A percentile compares a stretch with the other conserved stretches of the same genome.
phyloP scores from a whole-genome alignment of 2,797 vertebrate genomes.

The Zonotrichia albicollis region DNA sequence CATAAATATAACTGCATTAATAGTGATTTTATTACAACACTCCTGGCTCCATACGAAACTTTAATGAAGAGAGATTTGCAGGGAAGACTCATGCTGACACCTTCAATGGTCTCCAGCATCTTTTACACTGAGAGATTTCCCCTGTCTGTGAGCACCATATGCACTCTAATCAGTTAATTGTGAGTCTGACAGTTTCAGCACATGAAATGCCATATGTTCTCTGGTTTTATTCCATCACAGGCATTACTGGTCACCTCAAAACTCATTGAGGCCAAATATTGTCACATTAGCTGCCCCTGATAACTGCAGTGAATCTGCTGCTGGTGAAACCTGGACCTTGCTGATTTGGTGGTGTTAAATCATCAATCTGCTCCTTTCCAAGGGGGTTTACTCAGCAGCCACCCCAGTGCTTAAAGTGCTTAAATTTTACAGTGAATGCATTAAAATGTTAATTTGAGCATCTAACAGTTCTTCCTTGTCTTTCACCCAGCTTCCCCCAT shows the following conservation, averaged over 20 bases:
- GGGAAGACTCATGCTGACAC: slow-evolving; percentile 59
- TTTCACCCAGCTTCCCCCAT: not conserved
- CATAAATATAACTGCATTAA: slow-evolving; percentile 53
- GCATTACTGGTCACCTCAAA: slow-evolving; percentile 24
- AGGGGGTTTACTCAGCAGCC: slow-evolving; percentile 10
- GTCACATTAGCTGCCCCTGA: not conserved
- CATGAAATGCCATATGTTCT: slow-evolving; percentile 42
- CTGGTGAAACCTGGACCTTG: not conserved
- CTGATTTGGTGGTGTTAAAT: not conserved
- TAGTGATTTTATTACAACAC: slow-evolving; percentile 54
- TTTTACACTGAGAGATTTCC: slow-evolving; percentile 60
- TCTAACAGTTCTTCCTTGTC: not conserved
- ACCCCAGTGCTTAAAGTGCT: not conserved
- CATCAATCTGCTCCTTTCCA: not conserved
- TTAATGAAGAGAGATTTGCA: slow-evolving; percentile 68
- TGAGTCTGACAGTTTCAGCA: slow-evolving; percentile 20
- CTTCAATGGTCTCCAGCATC: slow-evolving; percentile 31
- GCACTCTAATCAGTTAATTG: slow-evolving; percentile 59
- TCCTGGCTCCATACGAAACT: slow-evolving; percentile 49
- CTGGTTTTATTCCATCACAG: not conserved
- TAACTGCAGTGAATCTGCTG: not conserved
- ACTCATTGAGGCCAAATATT: not conserved
- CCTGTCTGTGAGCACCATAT: slow-evolving; percentile 48
- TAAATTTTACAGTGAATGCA: not conserved
- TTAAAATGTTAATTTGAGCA: slow-evolving; percentile 41